Evolutionary conservation across 2,113 vertebrate genomes (phyloP), one percentile per base, ranked within the genome.

Genomic region (Strix aluco): DNA sequence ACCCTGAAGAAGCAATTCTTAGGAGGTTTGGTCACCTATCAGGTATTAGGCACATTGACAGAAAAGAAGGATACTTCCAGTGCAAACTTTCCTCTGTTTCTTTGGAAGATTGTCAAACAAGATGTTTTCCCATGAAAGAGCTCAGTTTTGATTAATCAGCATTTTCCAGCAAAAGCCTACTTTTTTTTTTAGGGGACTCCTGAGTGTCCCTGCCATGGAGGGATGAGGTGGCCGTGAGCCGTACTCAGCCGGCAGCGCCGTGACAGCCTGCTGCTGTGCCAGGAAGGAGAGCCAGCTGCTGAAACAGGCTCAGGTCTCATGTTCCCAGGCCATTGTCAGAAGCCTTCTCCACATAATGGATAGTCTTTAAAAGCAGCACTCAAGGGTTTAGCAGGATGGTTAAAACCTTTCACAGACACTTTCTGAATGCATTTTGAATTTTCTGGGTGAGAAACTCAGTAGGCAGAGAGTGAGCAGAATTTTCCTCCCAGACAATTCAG

Each of bases 231-330:
- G 57, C 91, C 40, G 93, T 71, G 95, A 97, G 87, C 54, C 0
- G 3, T 0, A 4, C 89, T 94, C 54, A 8, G 86, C 30, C 23
- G 0, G 85, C 88, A 26, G 81, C 2, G 0, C 2, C 1, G n/a
- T 93, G 96, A 93, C 96, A 94, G 95, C 86, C 59, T 20, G 72
- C 58, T 0, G 20, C 84, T 92, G 94, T 85, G 96, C 93, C 94
- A 95, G 66, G 70, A 97, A 96, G 96, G 93, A 89, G 62, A 96
- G 84, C 93, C 96, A 97, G 96, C 96, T 97, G 96, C 94, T 89
- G 78, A 63, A 17, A 62, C 81, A 85, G 47, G n/a, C 91, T 57
- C 87, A 36, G 81, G 42, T 67, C 93, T 92, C 72, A 5, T 14
- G 86, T 96, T 97, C 93, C 91, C 94, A 96, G 87, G 89, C 81